These are phyloP conservation scores for Monochamus saltuarius DNA, from an alignment of 1,140 invertebrate species.

Conservation along the genomic window DNA sequence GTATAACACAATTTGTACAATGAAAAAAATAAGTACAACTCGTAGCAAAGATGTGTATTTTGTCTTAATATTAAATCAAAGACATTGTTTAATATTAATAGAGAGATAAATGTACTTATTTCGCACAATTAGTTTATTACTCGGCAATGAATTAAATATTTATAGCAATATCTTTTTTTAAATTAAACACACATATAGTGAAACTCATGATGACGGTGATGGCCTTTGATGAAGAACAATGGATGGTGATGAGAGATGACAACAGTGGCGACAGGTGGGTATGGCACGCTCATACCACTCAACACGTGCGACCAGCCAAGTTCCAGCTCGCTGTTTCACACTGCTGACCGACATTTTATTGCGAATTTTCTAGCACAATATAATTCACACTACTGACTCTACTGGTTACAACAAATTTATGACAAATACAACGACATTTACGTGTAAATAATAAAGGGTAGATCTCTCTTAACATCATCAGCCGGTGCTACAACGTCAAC, in stretches of 20 bases:
- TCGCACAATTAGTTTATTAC: conserved; percentile 28
- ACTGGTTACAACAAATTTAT: conserved; percentile 29
- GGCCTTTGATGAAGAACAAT: conserved; percentile 18
- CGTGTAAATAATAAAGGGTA: conserved; percentile 6
- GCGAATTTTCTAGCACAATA: conserved; percentile 11
- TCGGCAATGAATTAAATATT: background rate
- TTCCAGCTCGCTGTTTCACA: conserved; percentile 42
- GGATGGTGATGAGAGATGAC: conserved; percentile 30
- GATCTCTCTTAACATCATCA: background rate
- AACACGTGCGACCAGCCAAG: conserved; percentile 46
- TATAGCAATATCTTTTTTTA: conserved; percentile 43
- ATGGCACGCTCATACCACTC: conserved; percentile 50
- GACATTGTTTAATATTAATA: conserved; percentile 37
- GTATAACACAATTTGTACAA: conserved; percentile 52
- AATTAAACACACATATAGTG: conserved; percentile 40
- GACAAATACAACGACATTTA: conserved; percentile 12
- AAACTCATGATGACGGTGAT: conserved; percentile 25
- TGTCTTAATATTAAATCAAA: conserved; percentile 35
- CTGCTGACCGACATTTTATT: conserved; percentile 33
- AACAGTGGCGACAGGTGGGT: conserved; percentile 39
- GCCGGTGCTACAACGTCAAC: conserved; percentile 14
- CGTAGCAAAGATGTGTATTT: conserved; percentile 48
- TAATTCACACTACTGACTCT: conserved; percentile 28
- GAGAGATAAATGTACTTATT: conserved; percentile 43
- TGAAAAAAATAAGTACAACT: conserved; percentile 52